Conservation (phyloP, 1,140 invertebrate genomes). For the Cyclina sinensis region DNA sequence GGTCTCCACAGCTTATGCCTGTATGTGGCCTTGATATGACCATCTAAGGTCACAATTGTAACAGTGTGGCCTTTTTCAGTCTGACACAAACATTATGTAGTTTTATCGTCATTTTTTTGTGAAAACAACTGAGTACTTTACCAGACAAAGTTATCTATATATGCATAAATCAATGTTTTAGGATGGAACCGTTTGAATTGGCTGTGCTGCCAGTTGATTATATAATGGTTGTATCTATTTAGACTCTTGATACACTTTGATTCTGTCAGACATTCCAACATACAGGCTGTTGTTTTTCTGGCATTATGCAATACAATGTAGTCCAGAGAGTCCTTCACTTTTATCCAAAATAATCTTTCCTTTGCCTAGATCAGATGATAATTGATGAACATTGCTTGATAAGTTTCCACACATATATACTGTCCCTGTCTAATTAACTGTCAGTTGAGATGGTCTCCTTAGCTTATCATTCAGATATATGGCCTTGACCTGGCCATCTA, state of each 20-base stretch:
- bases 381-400: constrained; percentile 2
- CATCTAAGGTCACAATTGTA: no score
- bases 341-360: neutral
- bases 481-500: constrained; percentile 18
- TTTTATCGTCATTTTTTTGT: no score
- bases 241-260: neutral
- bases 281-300: neutral
- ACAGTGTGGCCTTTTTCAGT: no score
- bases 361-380: neutral
- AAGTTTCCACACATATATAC: constrained; percentile 8
- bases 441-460: neutral
- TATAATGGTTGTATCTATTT: no score
- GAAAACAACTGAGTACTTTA: no score
- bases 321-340: neutral
- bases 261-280: neutral
- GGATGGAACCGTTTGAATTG: no score
- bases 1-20: no score
- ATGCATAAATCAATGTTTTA: no score
- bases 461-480: neutral
- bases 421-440: neutral
- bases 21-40: no score
- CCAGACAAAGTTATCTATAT: no score
- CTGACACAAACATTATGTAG: no score
- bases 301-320: neutral
- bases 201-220: no score